Percentiles rank a stretch among this genome's conserved stretches.
These are phyloP conservation scores for Cyprinella venusta DNA, from an alignment of 2,797 vertebrate genomes.

Conservation along the genomic window DNA sequence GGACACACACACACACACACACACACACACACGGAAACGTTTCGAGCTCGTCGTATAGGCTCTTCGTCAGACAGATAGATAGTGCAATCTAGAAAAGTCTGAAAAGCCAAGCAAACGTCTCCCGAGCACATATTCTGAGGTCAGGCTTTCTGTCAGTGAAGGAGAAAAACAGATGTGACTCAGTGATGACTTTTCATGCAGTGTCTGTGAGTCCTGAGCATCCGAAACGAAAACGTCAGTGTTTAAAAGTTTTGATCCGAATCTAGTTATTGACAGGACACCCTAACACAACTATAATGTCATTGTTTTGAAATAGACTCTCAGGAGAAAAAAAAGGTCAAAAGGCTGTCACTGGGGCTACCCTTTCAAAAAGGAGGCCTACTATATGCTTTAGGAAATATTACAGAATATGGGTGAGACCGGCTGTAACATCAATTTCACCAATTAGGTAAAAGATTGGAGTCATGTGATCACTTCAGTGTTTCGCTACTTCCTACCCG, in stretches of 20 bases:
- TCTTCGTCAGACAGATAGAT: no score
- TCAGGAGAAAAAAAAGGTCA: background rate
- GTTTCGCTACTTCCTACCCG: no score
- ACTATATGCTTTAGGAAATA: background rate
- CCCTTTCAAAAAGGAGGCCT: background rate
- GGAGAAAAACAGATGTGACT: constrained; percentile 35
- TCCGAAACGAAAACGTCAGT: background rate
- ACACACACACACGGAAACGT: no score
- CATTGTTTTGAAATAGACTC: background rate
- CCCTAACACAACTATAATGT: background rate
- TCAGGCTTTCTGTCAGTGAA: constrained; percentile 21
- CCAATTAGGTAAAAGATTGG: no score
- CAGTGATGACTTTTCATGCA: constrained; percentile 21
- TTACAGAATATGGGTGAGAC: background rate
- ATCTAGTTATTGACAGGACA: background rate
- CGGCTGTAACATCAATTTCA: no score
- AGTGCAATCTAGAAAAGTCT: background rate
- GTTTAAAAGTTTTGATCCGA: background rate
- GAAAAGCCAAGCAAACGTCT: constrained; percentile 3
- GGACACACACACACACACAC: no score
- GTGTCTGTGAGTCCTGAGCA: background rate
- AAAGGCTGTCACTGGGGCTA: background rate
- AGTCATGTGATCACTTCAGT: no score
- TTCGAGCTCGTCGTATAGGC: no score
- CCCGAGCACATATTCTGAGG: constrained; percentile 17